phyloP scores from a whole-genome alignment of 2,113 vertebrate species.

The Zosterops hypoxanthus region DNA sequence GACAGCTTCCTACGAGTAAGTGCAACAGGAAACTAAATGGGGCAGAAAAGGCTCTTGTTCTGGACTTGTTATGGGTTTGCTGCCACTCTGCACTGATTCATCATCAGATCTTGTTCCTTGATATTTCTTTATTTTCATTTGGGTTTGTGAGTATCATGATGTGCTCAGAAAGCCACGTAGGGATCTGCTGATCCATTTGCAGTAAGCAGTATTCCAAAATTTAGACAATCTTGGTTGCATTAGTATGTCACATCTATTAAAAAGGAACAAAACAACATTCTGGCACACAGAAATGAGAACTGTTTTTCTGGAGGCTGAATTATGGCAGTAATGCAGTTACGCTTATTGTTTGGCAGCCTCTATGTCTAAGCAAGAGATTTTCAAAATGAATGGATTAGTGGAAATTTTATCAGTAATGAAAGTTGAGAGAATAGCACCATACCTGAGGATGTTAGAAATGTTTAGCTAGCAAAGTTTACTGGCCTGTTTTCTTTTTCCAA shows the following conservation, averaged over 20 bases:
- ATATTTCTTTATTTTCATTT: neutral
- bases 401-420: neutral
- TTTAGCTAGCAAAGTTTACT: neutral
- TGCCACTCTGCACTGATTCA: neutral
- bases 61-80: neutral
- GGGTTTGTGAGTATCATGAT: neutral
- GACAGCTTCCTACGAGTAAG: constrained; percentile 89
- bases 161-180: neutral
- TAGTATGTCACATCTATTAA: neutral
- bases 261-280: neutral
- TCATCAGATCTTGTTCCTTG: neutral
- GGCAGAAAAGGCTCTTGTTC: neutral
- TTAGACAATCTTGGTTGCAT: neutral
- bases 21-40: neutral
- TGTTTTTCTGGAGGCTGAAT: neutral
- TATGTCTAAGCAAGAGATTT: neutral
- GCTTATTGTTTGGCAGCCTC: neutral
- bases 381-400: neutral
- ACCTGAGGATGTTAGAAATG: neutral
- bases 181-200: neutral
- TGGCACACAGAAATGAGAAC: neutral
- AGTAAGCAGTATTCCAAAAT: neutral
- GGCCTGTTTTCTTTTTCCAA: neutral
- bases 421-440: neutral
- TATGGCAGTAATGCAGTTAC: neutral